Evolutionary conservation across 1,140 invertebrate genomes (phyloP).

Genomic region (Lithobius niger): DNA sequence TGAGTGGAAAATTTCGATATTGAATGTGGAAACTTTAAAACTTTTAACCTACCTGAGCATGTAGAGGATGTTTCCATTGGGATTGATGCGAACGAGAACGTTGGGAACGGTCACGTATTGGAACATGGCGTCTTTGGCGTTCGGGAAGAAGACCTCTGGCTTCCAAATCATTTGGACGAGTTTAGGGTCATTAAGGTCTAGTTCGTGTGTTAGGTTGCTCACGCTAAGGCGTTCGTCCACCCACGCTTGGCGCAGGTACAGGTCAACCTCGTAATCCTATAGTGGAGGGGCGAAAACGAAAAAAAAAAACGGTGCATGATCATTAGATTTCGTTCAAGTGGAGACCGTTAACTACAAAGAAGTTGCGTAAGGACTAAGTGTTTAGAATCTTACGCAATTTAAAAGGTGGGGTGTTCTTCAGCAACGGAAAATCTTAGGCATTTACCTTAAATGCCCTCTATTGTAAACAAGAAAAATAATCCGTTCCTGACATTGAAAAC

Average conservation of each 20-base stretch:
- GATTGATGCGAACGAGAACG: slow-evolving; percentile 47
- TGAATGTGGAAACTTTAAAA: not conserved
- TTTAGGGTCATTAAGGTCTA: slow-evolving; percentile 42
- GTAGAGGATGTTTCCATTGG: slow-evolving; percentile 46
- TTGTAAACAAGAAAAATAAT: no score
- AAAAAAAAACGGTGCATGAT: no score
- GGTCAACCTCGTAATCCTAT: slow-evolving; percentile 45
- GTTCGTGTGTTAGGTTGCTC: slow-evolving; percentile 35
- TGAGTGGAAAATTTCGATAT: no score
- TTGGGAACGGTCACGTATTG: slow-evolving; percentile 53
- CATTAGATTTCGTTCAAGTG: no score
- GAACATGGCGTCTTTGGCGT: slow-evolving; percentile 50
- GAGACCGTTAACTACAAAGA: no score
- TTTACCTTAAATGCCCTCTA: no score
- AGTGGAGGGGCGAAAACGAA: not conserved
- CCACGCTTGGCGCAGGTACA: slow-evolving; percentile 44
- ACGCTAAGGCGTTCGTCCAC: slow-evolving; percentile 38
- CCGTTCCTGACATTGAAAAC: no score
- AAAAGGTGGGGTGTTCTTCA: not conserved
- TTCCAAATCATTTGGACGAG: slow-evolving; percentile 49
- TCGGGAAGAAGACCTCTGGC: slow-evolving; percentile 52
- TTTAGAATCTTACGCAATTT: not conserved
- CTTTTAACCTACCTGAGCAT: slow-evolving; percentile 38
- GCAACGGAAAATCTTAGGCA: no score
- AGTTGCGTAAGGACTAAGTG: not conserved